Conservation (phyloP, 2,797 vertebrate species). For the Megalops cyprinoides region DNA sequence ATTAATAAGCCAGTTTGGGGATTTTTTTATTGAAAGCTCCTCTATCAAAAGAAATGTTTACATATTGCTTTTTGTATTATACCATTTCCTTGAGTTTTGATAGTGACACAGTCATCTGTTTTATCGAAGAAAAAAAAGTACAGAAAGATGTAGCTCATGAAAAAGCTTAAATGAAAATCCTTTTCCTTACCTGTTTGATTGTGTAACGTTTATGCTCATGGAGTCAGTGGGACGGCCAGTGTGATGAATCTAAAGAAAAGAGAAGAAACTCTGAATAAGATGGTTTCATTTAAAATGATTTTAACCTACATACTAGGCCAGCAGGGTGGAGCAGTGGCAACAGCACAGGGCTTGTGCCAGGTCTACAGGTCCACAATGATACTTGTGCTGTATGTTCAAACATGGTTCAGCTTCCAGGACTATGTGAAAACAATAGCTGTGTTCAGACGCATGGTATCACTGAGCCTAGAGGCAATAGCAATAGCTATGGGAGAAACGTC, state of each 20-base stretch:
- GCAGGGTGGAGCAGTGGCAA: background rate
- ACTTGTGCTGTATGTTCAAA: background rate
- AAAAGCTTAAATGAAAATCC: background rate
- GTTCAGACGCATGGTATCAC: background rate
- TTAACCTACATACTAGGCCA: background rate
- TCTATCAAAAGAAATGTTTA: background rate
- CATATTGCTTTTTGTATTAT: background rate
- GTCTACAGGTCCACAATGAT: background rate
- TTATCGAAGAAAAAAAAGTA: background rate
- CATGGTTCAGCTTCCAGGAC: background rate
- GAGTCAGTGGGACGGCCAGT: constrained; percentile 18
- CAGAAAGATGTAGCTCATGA: background rate
- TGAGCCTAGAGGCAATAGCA: background rate
- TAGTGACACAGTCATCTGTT: background rate
- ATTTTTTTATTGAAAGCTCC: constrained; percentile 23
- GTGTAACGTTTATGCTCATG: constrained; percentile 27
- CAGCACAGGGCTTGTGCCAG: background rate
- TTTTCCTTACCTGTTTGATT: constrained; percentile 17
- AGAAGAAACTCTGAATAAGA: background rate
- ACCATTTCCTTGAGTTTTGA: background rate
- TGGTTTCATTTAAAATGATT: background rate
- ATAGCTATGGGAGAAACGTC: background rate
- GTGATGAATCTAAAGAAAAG: constrained; percentile 9
- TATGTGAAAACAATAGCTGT: background rate
- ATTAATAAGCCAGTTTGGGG: constrained; percentile 37